Evolutionary conservation across 2,113 vertebrate genomes (phyloP).

Genomic region (Scomber japonicus): DNA sequence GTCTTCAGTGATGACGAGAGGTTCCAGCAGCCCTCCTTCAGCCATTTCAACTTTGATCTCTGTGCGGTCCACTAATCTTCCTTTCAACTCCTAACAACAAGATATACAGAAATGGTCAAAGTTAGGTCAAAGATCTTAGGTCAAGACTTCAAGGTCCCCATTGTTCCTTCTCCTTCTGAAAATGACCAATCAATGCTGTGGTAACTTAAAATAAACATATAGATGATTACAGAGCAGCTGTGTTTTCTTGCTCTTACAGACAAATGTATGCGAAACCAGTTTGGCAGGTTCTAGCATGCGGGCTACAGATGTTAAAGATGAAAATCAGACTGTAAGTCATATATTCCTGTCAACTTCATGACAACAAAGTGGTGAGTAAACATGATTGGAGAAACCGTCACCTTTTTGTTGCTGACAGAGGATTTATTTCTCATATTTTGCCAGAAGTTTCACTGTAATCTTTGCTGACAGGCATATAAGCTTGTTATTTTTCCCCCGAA

Average conservation of each 20-base stretch:
- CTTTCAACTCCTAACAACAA: slow-evolving; percentile 22
- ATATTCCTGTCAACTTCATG: neutral
- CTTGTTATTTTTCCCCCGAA: neutral
- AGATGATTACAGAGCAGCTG: neutral
- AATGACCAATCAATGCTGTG: slow-evolving; percentile 4
- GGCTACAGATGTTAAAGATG: slow-evolving; percentile 45
- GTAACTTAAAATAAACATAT: neutral
- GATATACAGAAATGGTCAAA: neutral
- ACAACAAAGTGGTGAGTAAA: slow-evolving; percentile 13
- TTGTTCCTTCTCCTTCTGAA: neutral
- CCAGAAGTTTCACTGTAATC: neutral
- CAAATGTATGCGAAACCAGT: slow-evolving; percentile 60
- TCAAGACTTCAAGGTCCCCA: neutral
- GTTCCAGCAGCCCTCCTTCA: slow-evolving; percentile 62
- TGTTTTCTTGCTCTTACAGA: neutral
- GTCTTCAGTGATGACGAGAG: slow-evolving; percentile 75
- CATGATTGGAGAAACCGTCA: neutral
- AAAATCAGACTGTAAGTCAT: slow-evolving; percentile 8
- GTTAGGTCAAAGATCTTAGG: slow-evolving; percentile 9
- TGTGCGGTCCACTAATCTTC: slow-evolving; percentile 37
- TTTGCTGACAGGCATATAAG: neutral
- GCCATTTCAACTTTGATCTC: slow-evolving; percentile 67
- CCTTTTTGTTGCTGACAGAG: neutral
- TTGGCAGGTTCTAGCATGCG: slow-evolving; percentile 55
- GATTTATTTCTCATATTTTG: neutral